Percentiles rank a stretch among this genome's conserved stretches.
phyloP scores from a whole-genome alignment of 2,113 vertebrate species.

The human (Homo sapiens) region DNA sequence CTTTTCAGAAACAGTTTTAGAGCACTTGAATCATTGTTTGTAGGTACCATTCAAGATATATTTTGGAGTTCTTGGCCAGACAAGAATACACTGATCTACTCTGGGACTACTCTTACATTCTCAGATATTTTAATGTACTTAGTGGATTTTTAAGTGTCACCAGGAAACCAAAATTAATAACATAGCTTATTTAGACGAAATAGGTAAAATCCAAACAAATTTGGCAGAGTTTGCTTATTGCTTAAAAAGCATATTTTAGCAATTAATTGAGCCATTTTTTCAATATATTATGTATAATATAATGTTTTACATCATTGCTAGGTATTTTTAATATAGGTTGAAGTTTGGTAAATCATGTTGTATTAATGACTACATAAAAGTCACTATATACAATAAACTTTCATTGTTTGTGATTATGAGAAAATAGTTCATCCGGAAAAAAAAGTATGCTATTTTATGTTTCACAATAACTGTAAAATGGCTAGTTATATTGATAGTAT shows the following conservation, averaged over 20 bases:
- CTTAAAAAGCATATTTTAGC: background rate
- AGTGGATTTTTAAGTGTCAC: background rate
- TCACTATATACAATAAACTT: background rate
- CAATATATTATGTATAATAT: background rate
- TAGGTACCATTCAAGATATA: background rate
- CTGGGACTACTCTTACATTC: background rate
- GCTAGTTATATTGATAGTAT: background rate
- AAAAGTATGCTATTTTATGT: background rate
- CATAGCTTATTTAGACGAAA: background rate
- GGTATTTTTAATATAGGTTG: background rate
- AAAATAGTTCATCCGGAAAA: background rate
- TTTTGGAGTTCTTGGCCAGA: background rate
- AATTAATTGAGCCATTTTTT: background rate
- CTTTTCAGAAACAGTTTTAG: background rate
- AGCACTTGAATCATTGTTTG: background rate
- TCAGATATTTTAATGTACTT: background rate
- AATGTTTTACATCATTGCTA: background rate
- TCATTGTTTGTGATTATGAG: background rate
- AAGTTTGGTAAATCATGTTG: background rate
- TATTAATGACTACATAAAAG: background rate
- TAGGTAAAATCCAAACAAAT: background rate
- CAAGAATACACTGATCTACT: background rate
- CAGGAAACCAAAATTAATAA: background rate
- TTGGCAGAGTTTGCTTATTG: background rate
- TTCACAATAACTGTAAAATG: background rate